Evolutionary conservation across 1,140 invertebrate genomes (phyloP).

Genomic region (Ladona fulva): DNA sequence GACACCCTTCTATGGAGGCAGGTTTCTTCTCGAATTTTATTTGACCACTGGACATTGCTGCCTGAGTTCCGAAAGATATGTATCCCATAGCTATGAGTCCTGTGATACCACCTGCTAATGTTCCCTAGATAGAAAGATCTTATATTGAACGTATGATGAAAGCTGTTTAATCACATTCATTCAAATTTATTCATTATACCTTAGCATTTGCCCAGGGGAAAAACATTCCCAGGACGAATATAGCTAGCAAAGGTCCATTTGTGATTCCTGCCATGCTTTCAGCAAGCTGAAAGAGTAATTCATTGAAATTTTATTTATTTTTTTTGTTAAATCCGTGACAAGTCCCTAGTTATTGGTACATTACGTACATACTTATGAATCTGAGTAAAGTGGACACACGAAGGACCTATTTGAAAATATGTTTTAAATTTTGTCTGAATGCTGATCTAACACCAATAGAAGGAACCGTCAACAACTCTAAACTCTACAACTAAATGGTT

Average conservation of each 20-base stretch:
- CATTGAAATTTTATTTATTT: background rate
- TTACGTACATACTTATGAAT: no score
- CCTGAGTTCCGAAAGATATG: constrained; percentile 77
- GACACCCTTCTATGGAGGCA: constrained; percentile 21
- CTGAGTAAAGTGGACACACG: no score
- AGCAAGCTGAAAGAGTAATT: constrained; percentile 31
- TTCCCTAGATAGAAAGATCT: constrained; percentile 50
- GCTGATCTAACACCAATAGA: no score
- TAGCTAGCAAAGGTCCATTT: constrained; percentile 37
- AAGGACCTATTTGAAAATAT: no score
- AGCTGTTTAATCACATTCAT: no score
- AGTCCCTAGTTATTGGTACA: no score
- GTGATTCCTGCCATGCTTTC: constrained; percentile 24
- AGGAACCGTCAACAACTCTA: no score
- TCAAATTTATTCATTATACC: constrained; percentile 26
- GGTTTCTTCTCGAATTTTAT: constrained; percentile 38
- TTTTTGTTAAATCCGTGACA: no score
- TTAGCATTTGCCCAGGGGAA: constrained; percentile 38
- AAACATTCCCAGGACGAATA: constrained; percentile 42
- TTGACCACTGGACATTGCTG: constrained; percentile 53
- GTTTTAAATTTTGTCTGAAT: no score
- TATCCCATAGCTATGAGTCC: constrained; percentile 65
- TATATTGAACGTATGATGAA: no score
- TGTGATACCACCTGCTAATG: constrained; percentile 57
- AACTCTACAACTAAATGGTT: no score